Base-by-base conservation (phyloP, 2,888 invertebrate species). In the Tinea pellionella region DNA sequence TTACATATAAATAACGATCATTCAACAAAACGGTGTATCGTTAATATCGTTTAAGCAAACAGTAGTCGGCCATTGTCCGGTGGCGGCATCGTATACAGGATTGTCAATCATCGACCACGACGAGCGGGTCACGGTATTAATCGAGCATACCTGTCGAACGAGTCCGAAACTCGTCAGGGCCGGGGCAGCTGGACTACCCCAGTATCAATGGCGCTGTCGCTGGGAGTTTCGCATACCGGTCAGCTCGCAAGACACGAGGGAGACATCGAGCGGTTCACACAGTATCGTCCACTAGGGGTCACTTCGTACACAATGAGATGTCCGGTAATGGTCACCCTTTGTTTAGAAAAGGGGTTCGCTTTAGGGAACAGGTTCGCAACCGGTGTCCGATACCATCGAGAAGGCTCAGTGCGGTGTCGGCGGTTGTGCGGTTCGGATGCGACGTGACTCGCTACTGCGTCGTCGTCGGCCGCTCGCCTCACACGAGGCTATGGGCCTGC, bases 371-470 rank as follows among this genome's bases (percentile, higher is more conserved):
- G 78, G 75, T 77, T 72, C 63, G 65, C 57, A 30, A 32, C 9
- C 24, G 55, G 55, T 53, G 53, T 53, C 53, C 53, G 18, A 53
- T 15, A 15, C 8, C 42, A 24, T 24, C 43, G 47, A n/a, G 57
- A 11, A 71, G 18, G 30, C 32, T 68, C 68, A 72, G 74, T 73
- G 66, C 66, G 66, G 66, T 72, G 69, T 68, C 68, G 76, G 64
- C 77, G 75, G 72, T 74, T 75, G 82, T 84, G 85, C 83, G 82
- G 78, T 78, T 74, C 78, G 82, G 82, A 72, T 80, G 86, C 85
- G 76, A 71, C 75, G 77, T 72, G 67, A 71, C 74, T 77, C 72
- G 73, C 81, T 83, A 86, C 86, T 86, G 85, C 78, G 65, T 69
- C 70, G 66, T 62, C 65, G 68, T 66, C 68, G 70, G 71, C 71